A percentile compares a stretch with the other conserved stretches of the same genome.
Conservation (phyloP, 2,797 vertebrate species). For the Crenuchus spilurus region DNA sequence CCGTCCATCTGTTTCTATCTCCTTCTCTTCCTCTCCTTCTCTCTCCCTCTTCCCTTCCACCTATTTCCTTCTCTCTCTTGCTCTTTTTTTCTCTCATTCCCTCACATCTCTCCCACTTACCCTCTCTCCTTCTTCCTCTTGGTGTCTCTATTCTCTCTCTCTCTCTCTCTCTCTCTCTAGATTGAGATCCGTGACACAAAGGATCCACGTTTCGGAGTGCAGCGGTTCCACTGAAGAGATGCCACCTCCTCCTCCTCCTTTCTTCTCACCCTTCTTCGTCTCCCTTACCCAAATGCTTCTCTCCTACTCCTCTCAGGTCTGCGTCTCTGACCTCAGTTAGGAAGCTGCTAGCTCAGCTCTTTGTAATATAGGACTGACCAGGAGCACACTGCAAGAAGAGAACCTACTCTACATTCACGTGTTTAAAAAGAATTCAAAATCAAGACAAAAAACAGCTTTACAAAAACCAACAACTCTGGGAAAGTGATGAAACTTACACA, state of each 20-base stretch:
- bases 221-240: constrained; percentile 67
- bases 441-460: constrained; percentile 58
- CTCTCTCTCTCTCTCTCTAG: constrained; percentile 59
- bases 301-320: constrained; percentile 60
- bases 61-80: too few relatives aligned
- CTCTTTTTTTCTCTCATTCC: too few relatives aligned
- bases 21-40: not conserved
- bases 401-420: constrained; percentile 49
- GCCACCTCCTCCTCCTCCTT: constrained; percentile 31
- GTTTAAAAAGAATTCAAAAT: constrained; percentile 54
- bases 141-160: too few relatives aligned
- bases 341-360: constrained; percentile 55
- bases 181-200: constrained; percentile 72
- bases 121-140: not conserved
- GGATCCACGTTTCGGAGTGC: constrained; percentile 66
- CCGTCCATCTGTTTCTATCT: too few relatives aligned
- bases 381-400: constrained; percentile 51
- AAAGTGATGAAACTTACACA: constrained; percentile 54
- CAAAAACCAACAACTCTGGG: constrained; percentile 67
- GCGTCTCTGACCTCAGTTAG: constrained; percentile 58
- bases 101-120: constrained; percentile 20
- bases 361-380: constrained; percentile 64
- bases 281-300: constrained; percentile 40
- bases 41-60: constrained; percentile 20
- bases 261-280: constrained; percentile 47